Evolutionary conservation across 2,888 invertebrate genomes (phyloP).

Genomic region (Tiliacea citrago): DNA sequence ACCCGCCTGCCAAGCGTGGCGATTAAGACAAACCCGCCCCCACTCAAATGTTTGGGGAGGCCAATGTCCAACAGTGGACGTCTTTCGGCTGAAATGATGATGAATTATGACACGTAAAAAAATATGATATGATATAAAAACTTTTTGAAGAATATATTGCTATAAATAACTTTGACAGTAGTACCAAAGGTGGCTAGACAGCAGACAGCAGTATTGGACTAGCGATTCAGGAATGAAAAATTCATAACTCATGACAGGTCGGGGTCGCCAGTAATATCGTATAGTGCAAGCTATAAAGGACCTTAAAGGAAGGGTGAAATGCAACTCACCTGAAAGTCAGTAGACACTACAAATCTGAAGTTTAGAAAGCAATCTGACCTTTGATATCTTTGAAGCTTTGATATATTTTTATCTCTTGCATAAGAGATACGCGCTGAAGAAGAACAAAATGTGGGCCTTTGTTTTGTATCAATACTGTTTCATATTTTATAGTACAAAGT

Average conservation of each 20-base stretch:
- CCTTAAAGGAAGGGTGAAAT: neutral
- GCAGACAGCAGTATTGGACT: slow-evolving; percentile 1
- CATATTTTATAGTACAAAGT: no score
- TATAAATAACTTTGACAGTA: neutral
- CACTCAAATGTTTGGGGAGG: no score
- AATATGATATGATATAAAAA: neutral
- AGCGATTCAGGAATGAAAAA: slow-evolving; percentile 21
- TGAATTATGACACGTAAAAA: no score
- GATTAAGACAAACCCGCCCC: no score
- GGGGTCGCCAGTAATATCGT: slow-evolving; percentile 27
- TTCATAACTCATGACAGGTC: slow-evolving; percentile 27
- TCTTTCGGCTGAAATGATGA: no score
- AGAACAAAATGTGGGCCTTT: neutral
- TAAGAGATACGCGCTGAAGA: neutral
- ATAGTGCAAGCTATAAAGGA: slow-evolving; percentile 30
- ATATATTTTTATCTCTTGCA: neutral
- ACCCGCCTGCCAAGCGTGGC: no score
- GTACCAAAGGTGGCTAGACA: slow-evolving; percentile 14
- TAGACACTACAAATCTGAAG: slow-evolving; percentile 2
- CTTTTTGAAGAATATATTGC: neutral
- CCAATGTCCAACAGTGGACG: no score
- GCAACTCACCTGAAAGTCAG: neutral
- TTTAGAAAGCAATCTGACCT: neutral
- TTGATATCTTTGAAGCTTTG: neutral
- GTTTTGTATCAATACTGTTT: no score